Percentiles rank a stretch among this genome's conserved stretches.
Evolutionary conservation across 1,140 invertebrate species (phyloP).

Genomic region (Lethocerus indicus): DNA sequence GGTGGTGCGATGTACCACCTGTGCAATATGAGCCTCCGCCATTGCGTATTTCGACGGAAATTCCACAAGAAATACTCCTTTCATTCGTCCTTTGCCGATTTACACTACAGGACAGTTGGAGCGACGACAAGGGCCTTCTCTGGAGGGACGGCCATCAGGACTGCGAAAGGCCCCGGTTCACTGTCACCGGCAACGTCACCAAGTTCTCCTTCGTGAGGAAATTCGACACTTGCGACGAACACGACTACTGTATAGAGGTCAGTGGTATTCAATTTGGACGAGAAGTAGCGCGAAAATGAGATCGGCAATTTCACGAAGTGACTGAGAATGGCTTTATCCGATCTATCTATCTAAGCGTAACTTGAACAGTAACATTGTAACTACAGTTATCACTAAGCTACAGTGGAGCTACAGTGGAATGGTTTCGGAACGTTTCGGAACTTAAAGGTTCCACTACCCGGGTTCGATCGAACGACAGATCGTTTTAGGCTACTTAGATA

Average conservation of each 20-base stretch:
- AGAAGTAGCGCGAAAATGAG: constrained; percentile 72
- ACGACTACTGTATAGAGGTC: constrained; percentile 80
- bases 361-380: no score
- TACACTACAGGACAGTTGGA: constrained; percentile 56
- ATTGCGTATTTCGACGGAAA: not conserved
- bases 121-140: constrained; percentile 46
- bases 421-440: no score
- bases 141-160: constrained; percentile 59
- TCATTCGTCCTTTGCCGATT: constrained; percentile 12
- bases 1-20: not conserved
- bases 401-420: no score
- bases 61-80: not conserved
- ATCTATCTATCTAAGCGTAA: no score
- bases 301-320: no score
- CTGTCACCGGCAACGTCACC: constrained; percentile 32
- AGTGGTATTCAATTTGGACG: constrained; percentile 76
- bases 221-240: constrained; percentile 82
- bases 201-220: constrained; percentile 60
- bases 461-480: no score
- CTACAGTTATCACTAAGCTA: no score
- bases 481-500: no score
- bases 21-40: not conserved
- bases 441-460: no score
- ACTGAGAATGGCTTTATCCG: not conserved
- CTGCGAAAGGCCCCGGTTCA: constrained; percentile 49